Evolutionary conservation across 2,113 vertebrate genomes (phyloP), one percentile per base, ranked within the genome.

Genomic region (Chloebia gouldiae): DNA sequence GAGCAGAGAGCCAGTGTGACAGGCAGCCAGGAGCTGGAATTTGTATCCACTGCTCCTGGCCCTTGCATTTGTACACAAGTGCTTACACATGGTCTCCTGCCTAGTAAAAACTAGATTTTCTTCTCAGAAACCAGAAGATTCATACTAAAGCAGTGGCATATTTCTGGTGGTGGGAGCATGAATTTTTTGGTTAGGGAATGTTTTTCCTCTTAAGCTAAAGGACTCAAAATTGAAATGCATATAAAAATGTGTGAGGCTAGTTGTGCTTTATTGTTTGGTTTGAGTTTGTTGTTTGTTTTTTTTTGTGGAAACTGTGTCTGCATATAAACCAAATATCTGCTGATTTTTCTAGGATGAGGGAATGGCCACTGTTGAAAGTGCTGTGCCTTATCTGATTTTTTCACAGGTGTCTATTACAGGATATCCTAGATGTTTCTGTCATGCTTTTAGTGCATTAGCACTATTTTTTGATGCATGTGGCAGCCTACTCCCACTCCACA

Each of bases 11-110:
- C 56, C 2, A 4, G 33, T 6, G 37, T n/a, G 50, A 13, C 27
- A 2, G 2, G 30, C 70, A 6, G 27, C 24, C 50, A 7, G 33
- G 7, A 28, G 42, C 45, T 60, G 57, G 27, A 37, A 8, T 76
- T 56, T 27, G 2, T 39, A 4, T 1, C 0, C 1, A 4, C 18
- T 45, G 1, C 42, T 21, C 37, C 68, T 61, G 59, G 39, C 33
- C 40, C 0, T 0, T 17, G 40, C 28, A 0, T 33, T 66, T 25
- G 13, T 35, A 15, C 47, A 3, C 42, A 2, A 1, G 11, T 2
- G 11, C 30, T 85, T 25, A 20, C 33, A 16, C 3, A 0, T 3
- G 11, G 24, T 53, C 24, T 81, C 19, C 37, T 81, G 7, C 44
- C 56, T 35, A 0, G n/a, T 33, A 9, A 45, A 71, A 78, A 50